These are phyloP conservation scores for Drosophila lutescens DNA, from an alignment of 2,888 invertebrate species.

Conservation along the genomic window DNA sequence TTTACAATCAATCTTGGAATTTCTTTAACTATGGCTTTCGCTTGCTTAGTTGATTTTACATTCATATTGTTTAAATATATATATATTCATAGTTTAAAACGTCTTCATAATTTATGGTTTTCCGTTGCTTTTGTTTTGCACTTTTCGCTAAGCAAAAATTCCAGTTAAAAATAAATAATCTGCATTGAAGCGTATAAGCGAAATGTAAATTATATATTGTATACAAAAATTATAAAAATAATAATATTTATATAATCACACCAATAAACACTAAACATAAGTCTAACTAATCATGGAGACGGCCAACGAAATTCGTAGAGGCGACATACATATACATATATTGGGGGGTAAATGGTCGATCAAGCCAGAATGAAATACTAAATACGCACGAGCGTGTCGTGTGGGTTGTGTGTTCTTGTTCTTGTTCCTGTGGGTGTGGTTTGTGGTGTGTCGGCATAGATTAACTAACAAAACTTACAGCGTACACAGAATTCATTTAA, in stretches of 20 bases:
- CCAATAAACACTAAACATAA: conserved; percentile 71
- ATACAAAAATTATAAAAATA: conserved; percentile 66
- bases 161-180: conserved; percentile 49
- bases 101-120: conserved; percentile 32
- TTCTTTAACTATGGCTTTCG: conserved; percentile 54
- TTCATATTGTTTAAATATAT: conserved; percentile 24
- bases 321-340: conserved; percentile 36
- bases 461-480: conserved; percentile 42
- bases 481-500: conserved; percentile 50
- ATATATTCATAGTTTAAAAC: conserved; percentile 37
- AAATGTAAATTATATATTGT: conserved; percentile 50
- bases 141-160: conserved; percentile 74
- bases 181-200: conserved; percentile 24
- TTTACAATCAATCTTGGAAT: conserved; percentile 45
- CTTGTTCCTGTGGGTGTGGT: conserved; percentile 8
- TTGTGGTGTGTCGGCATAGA: conserved; percentile 15
- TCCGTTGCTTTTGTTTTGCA: conserved; percentile 13
- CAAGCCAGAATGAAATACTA: conserved; percentile 11
- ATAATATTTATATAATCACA: conserved; percentile 68
- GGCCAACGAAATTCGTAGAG: conserved; percentile 49
- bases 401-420: conserved; percentile 24
- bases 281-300: conserved; percentile 54
- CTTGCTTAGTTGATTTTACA: conserved; percentile 46
- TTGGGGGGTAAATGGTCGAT: conserved; percentile 18
- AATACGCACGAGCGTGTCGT: conserved; percentile 47